Conservation (phyloP, 2,797 vertebrate species). For the Nothura maculosa region DNA sequence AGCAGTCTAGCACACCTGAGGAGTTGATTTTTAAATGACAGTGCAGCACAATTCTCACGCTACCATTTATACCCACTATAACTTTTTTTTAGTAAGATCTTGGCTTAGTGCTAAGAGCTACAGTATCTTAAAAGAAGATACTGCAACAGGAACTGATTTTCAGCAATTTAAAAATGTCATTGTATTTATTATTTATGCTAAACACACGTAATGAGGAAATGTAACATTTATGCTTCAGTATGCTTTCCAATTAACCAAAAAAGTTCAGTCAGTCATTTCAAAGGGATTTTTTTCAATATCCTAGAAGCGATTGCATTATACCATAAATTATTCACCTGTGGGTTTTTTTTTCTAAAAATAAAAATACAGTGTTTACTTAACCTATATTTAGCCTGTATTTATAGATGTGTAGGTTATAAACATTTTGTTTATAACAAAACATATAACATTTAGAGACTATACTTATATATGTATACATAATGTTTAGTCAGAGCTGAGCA, state of each 20-base stretch:
- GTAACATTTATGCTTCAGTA: not conserved
- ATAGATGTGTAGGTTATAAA: not conserved
- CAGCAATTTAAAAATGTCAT: not conserved
- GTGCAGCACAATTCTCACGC: not conserved
- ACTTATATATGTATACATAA: not conserved
- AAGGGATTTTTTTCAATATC: conserved; percentile 1
- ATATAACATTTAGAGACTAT: not conserved
- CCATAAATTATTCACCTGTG: not conserved
- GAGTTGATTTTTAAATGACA: not conserved
- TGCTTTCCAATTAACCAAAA: not conserved
- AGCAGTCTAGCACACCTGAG: not conserved
- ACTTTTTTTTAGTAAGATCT: not conserved
- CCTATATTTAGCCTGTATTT: not conserved
- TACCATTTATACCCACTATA: not conserved
- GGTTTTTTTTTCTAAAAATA: not conserved
- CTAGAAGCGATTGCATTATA: not conserved
- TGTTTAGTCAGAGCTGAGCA: not conserved
- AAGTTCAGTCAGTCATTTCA: not conserved
- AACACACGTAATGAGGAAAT: not conserved
- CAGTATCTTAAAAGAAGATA: not conserved
- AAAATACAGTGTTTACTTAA: not conserved
- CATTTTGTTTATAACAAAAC: not conserved
- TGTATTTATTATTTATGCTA: not conserved
- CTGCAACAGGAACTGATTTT: not conserved
- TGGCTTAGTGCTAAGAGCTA: not conserved